A percentile compares a stretch with the other conserved stretches of the same genome.
These are phyloP conservation scores for Poeciliopsis prolifica DNA, from an alignment of 2,113 vertebrate genomes.

Conservation along the genomic window DNA sequence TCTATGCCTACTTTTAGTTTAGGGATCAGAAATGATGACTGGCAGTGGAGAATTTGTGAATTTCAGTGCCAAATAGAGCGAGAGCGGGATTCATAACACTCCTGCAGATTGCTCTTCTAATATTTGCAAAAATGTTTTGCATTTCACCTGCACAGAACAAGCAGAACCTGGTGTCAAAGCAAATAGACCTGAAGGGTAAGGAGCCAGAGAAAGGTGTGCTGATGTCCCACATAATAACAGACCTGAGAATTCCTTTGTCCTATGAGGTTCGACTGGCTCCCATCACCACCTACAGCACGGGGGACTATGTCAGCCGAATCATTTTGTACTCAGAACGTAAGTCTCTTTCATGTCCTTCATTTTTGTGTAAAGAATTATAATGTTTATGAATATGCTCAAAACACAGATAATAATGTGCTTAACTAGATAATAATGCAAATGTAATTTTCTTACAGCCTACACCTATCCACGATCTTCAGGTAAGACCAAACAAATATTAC, in stretches of 20 bases:
- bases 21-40: background rate
- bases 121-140: background rate
- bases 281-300: conserved; percentile 89
- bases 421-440: conserved; percentile 25
- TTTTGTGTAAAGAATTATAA: background rate
- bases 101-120: background rate
- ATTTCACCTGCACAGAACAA: conserved; percentile 71
- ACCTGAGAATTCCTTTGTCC: conserved; percentile 89
- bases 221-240: conserved; percentile 85
- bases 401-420: background rate
- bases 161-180: conserved; percentile 82
- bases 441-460: conserved; percentile 77
- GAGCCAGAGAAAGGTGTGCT: conserved; percentile 89
- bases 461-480: conserved; percentile 82
- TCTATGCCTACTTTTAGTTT: background rate
- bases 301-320: conserved; percentile 86
- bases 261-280: conserved; percentile 93
- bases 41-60: background rate
- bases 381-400: background rate
- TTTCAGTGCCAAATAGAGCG: background rate
- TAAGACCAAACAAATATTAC: conserved; percentile 52
- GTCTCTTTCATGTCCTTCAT: conserved; percentile 50
- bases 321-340: conserved; percentile 96
- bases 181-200: conserved; percentile 83
- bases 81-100: background rate